phyloP scores from a whole-genome alignment of 2,888 invertebrate species.

The Eulithis prunata region DNA sequence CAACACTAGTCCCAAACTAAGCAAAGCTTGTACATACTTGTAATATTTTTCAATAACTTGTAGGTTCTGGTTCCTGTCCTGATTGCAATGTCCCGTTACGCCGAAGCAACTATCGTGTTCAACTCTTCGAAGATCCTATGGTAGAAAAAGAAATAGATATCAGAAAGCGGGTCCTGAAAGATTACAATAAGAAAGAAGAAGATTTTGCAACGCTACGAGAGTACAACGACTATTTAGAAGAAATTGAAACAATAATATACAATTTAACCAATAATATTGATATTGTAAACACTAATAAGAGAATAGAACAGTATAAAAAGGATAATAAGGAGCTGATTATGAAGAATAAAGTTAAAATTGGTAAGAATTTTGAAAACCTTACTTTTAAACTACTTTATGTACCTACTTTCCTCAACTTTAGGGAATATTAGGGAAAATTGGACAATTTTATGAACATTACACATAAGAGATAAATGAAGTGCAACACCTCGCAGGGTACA shows the following conservation, averaged over 20 bases:
- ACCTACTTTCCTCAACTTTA: no score
- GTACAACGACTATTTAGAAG: constrained; percentile 98
- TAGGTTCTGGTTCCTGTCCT: constrained; percentile 96
- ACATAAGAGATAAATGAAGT: no score
- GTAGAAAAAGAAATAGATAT: constrained; percentile 99
- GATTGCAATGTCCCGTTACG: constrained; percentile 95
- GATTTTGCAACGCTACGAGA: constrained; percentile 93
- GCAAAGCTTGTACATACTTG: neutral
- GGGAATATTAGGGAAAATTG: no score
- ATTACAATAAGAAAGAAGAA: constrained; percentile 97
- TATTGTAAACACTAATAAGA: constrained; percentile 93
- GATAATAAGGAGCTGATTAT: constrained; percentile 94
- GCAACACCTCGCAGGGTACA: no score
- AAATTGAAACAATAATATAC: constrained; percentile 95
- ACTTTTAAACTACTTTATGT: no score
- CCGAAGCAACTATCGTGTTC: constrained; percentile 95
- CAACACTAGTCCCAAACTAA: no score
- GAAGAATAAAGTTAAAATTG: constrained; percentile 90
- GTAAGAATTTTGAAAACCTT: constrained; percentile 50
- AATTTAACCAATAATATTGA: constrained; percentile 96
- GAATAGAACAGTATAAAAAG: constrained; percentile 95
- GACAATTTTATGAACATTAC: no score
- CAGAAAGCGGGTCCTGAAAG: constrained; percentile 92
- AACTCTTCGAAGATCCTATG: constrained; percentile 97
- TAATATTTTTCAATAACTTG: neutral